Percentiles rank a stretch among this genome's conserved stretches.
Evolutionary conservation across 2,113 vertebrate genomes (phyloP).

Genomic region (Epinephelus moara): DNA sequence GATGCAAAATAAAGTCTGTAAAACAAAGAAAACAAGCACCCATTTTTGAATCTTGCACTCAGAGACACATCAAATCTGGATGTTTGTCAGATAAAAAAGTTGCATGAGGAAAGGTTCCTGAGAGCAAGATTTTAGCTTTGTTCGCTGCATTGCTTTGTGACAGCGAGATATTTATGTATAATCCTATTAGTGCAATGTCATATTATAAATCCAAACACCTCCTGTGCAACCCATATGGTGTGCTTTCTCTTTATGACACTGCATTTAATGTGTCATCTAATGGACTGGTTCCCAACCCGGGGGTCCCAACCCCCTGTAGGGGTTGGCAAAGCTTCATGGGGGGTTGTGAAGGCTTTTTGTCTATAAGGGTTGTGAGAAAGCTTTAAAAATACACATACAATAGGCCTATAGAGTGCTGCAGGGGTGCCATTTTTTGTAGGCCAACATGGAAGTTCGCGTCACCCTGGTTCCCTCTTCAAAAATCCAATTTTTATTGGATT

Average conservation of each 20-base stretch:
- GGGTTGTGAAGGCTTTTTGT: too few relatives aligned
- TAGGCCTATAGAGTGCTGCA: too few relatives aligned
- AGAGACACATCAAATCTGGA: neutral
- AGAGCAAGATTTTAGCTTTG: conserved; percentile 8
- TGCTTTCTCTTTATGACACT: neutral
- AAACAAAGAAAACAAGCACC: conserved; percentile 6
- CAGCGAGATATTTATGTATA: neutral
- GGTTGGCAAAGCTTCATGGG: too few relatives aligned
- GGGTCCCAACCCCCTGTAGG: too few relatives aligned
- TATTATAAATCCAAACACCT: neutral
- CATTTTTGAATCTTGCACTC: neutral
- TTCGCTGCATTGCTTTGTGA: neutral
- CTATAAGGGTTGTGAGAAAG: too few relatives aligned
- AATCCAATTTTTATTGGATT: too few relatives aligned
- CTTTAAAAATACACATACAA: too few relatives aligned
- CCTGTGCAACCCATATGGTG: neutral
- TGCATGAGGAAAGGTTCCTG: conserved; percentile 15
- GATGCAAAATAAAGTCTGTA: neutral
- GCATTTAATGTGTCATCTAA: neutral
- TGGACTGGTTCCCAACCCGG: too few relatives aligned
- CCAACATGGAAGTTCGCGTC: too few relatives aligned
- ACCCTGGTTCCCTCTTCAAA: too few relatives aligned
- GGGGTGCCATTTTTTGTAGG: too few relatives aligned
- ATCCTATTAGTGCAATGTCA: neutral
- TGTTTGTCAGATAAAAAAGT: conserved; percentile 11